These are phyloP conservation scores for Campylomormyrus tamandua DNA, from an alignment of 2,113 vertebrate genomes.

Conservation along the genomic window DNA sequence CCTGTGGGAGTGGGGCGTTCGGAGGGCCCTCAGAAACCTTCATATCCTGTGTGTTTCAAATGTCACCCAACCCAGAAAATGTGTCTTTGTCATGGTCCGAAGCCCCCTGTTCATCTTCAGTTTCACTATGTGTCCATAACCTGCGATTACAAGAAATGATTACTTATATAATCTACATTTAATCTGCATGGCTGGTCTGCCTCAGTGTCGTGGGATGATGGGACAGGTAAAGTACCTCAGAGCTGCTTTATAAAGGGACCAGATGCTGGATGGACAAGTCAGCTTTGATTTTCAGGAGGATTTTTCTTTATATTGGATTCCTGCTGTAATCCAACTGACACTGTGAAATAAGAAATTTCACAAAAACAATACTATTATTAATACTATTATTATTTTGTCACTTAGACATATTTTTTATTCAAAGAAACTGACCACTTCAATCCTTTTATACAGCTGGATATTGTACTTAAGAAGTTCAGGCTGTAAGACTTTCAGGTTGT, in stretches of 20 bases:
- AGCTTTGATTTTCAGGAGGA: background rate
- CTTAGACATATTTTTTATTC: background rate
- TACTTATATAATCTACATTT: slow-evolving; percentile 55
- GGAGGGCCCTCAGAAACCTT: background rate
- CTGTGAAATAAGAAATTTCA: background rate
- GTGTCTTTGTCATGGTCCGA: slow-evolving; percentile 24
- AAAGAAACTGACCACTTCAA: background rate
- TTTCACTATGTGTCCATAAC: slow-evolving; percentile 45
- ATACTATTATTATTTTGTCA: background rate
- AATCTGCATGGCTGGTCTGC: slow-evolving; percentile 45
- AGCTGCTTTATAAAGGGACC: background rate
- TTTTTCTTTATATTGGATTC: background rate
- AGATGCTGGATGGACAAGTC: background rate
- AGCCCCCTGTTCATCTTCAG: slow-evolving; percentile 34
- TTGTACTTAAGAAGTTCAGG: background rate
- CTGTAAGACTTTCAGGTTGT: background rate
- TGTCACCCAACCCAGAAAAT: background rate
- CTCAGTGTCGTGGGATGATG: background rate
- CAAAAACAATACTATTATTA: background rate
- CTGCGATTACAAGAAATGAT: slow-evolving; percentile 65
- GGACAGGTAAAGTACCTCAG: background rate
- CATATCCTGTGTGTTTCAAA: background rate
- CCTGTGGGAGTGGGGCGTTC: background rate
- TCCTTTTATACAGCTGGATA: background rate
- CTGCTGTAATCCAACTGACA: background rate